Evolutionary conservation across 1,140 invertebrate species (phyloP).

Genomic region (Cryptotermes secundus): DNA sequence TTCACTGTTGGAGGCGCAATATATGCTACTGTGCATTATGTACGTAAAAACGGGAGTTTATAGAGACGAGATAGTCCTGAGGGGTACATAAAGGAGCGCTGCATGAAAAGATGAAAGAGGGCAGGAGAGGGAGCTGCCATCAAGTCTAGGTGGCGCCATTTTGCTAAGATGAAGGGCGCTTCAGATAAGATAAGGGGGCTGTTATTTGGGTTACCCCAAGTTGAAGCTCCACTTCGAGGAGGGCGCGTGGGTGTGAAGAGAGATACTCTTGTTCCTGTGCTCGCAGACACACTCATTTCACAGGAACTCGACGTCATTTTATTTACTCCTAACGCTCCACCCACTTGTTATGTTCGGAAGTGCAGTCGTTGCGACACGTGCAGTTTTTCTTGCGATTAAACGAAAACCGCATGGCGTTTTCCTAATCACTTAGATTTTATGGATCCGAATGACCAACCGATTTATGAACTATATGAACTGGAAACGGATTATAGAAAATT

Average conservation of each 20-base stretch:
- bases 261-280: neutral
- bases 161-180: constrained; percentile 10
- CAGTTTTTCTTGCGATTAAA: too few relatives aligned
- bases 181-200: constrained; percentile 1
- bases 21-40: neutral
- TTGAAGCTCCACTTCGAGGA: neutral
- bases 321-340: neutral
- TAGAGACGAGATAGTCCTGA: neutral
- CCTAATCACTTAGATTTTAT: too few relatives aligned
- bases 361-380: too few relatives aligned
- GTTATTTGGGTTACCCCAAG: neutral
- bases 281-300: neutral
- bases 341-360: too few relatives aligned
- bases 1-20: neutral
- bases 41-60: neutral
- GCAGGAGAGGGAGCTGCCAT: neutral
- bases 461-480: too few relatives aligned
- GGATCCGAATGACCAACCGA: too few relatives aligned
- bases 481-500: too few relatives aligned
- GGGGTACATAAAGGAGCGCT: neutral
- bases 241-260: neutral
- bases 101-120: neutral
- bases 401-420: too few relatives aligned
- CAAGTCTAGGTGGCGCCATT: constrained; percentile 8
- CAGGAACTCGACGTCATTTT: neutral